These are phyloP conservation scores for Microctonus hyperodae DNA, from an alignment of 2,888 invertebrate species.

Conservation along the genomic window DNA sequence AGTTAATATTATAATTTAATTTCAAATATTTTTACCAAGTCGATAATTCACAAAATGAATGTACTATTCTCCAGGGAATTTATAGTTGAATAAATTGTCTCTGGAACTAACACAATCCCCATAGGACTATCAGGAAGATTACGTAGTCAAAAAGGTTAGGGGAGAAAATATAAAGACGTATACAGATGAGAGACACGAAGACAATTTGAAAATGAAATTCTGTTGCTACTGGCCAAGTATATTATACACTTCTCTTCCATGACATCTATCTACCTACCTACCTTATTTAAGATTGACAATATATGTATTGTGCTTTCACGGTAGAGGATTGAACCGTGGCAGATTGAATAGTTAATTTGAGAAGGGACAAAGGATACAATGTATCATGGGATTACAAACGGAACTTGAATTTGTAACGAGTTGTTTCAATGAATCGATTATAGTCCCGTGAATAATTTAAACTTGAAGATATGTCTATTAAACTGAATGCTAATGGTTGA, in stretches of 20 bases:
- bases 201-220: neutral
- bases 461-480: too few species aligned
- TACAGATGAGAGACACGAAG: neutral
- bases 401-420: too few species aligned
- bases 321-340: neutral
- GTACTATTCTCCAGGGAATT: slow-evolving; percentile 7
- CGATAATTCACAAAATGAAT: slow-evolving; percentile 7
- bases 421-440: too few species aligned
- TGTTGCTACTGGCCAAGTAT: neutral
- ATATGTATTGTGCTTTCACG: neutral
- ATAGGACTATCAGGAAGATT: slow-evolving; percentile 19
- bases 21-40: neutral
- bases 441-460: too few species aligned
- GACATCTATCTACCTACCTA: too few species aligned
- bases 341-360: neutral
- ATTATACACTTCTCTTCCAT: neutral
- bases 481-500: too few species aligned
- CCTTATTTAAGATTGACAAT: neutral
- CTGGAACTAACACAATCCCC: slow-evolving; percentile 3
- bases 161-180: neutral
- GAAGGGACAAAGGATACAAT: neutral
- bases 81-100: neutral
- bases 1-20: slow-evolving; percentile 5
- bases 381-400: neutral
- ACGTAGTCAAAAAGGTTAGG: slow-evolving; percentile 13